A percentile compares a stretch with the other conserved stretches of the same genome.
Conservation (phyloP, 30 jellyfish, hydroid and myxozoan species). For the Sanderia malayensis region DNA sequence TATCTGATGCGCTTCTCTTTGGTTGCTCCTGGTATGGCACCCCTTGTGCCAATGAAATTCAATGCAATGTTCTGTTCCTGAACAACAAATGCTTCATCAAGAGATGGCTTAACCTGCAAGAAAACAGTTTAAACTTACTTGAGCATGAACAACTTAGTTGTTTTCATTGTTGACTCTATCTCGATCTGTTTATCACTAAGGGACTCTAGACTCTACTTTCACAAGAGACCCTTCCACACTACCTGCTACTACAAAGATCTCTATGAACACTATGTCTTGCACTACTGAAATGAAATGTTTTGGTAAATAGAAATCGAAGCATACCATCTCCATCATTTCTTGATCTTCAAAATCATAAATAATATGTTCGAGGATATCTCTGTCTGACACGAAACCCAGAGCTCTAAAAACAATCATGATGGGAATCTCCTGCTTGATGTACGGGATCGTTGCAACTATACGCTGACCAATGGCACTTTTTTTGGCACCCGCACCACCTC, state of each 20-base stretch:
- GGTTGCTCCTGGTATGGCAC: slow-evolving; percentile 99
- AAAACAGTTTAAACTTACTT: neutral
- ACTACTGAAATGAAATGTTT: no score
- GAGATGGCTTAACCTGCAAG: slow-evolving; percentile 94
- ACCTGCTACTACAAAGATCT: no score
- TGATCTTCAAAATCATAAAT: slow-evolving; percentile 96
- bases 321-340: slow-evolving; percentile 99
- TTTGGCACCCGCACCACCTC: slow-evolving; percentile 99
- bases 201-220: no score
- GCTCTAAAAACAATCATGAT: slow-evolving; percentile 98
- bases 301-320: no score
- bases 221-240: no score
- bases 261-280: no score
- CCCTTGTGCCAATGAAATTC: slow-evolving; percentile 99
- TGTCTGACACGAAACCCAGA: slow-evolving; percentile 98
- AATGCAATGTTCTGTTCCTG: slow-evolving; percentile 99
- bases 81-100: slow-evolving; percentile 99
- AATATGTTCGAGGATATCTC: slow-evolving; percentile 97
- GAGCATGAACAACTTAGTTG: no score
- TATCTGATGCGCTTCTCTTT: slow-evolving; percentile 91
- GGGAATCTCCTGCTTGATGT: slow-evolving; percentile 98
- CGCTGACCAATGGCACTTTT: slow-evolving; percentile 98
- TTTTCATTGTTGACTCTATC: no score
- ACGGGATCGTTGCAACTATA: slow-evolving; percentile 97
- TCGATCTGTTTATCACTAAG: no score